Base-by-base conservation (phyloP, 2,113 vertebrate genomes). In the Suricata suricatta region DNA sequence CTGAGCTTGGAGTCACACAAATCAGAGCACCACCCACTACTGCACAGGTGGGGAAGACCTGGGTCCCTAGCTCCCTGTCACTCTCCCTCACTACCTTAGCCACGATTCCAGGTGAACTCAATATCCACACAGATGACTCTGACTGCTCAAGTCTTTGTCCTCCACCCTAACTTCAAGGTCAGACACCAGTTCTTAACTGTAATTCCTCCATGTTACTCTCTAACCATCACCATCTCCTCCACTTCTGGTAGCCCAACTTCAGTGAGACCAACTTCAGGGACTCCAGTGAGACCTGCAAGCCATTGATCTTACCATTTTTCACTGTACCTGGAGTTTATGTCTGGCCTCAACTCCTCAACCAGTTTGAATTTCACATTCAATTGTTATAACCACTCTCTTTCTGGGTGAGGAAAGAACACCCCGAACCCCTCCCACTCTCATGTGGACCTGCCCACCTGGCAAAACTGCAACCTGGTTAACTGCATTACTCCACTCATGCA, bases 91-190 rank as follows among this genome's bases (percentile, higher is more conserved):
- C 16, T 64, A 14, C 17, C 29, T 14, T 25, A 71, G 60, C 50
- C 33, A 50, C 10, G 5, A 90, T 12, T 50, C 33, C 19, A 47
- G 21, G 5, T 82, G 77, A 95, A 80, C 29, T 64, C 38, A 41
- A 31, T 25, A 44, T 29, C 71, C 85, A 88, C 84, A 69, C 3
- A 83, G 54, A 90, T 25, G 9, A 80, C 5, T 31, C 31, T 35
- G 47, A 64, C 38, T 90, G 68, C 50, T 68, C 14, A 50, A 50
- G 85, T n/a, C 38, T n/a, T 76, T 79, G 47, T 71, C 35, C 29
- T 96, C 15, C n/a, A 89, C 27, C 35, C 35, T 69, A 77, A 93
- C 17, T 89, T 71, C 63, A 80, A 96, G 86, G 41, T 72, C 86
- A 97, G 12, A 52, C 0, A 52, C 14, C 31, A 97, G n/a, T 69